Evolutionary conservation across 2,888 invertebrate species (phyloP).

Genomic region (Gandaritis pyraliata): DNA sequence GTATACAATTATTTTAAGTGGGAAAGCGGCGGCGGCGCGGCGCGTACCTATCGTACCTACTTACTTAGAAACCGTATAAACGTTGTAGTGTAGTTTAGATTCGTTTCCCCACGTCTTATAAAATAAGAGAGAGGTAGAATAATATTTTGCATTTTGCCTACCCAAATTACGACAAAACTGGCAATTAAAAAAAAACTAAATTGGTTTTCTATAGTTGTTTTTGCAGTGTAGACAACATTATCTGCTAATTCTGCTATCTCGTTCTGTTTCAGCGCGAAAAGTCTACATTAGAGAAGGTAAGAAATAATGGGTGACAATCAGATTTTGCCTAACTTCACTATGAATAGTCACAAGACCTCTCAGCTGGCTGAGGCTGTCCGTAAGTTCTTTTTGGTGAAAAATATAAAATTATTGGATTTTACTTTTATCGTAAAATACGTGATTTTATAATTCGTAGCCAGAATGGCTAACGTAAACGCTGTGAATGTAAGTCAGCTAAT

Average conservation of each 20-base stretch:
- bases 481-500: conserved; percentile 87
- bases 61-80: too few relatives aligned
- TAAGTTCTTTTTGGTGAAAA: conserved; percentile 62
- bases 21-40: too few relatives aligned
- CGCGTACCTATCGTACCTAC: too few relatives aligned
- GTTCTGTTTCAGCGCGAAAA: conserved; percentile 63
- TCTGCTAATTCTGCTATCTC: conserved; percentile 54
- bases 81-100: too few relatives aligned
- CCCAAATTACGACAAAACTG: too few relatives aligned
- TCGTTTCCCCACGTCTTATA: too few relatives aligned
- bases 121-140: too few relatives aligned
- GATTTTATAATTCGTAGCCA: conserved; percentile 62
- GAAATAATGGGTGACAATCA: conserved; percentile 50
- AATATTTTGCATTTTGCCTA: too few relatives aligned
- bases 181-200: too few relatives aligned
- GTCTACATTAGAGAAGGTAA: conserved; percentile 77
- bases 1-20: too few relatives aligned
- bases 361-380: conserved; percentile 82
- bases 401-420: conserved; percentile 52
- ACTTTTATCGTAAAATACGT: conserved; percentile 50
- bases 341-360: conserved; percentile 82
- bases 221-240: conserved; percentile 58
- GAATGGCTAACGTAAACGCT: conserved; percentile 84
- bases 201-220: conserved; percentile 36
- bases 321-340: conserved; percentile 64